Percentiles rank a stretch among this genome's conserved stretches.
These are phyloP conservation scores for Circaetus cinerascens DNA, from an alignment of 2,113 vertebrate species.

Conservation along the genomic window DNA sequence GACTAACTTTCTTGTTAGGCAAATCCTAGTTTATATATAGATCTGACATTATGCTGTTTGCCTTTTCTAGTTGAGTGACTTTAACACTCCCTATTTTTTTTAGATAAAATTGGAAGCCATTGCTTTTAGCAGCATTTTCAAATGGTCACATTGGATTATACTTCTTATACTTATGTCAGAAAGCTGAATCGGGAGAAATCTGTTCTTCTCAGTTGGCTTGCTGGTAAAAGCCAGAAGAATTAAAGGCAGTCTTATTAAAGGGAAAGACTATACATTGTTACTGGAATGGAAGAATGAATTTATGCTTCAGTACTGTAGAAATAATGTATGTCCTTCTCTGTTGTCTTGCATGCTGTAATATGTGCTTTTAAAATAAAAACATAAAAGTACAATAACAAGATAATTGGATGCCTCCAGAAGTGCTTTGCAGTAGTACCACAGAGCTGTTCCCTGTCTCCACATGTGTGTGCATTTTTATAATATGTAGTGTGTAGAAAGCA, in stretches of 20 bases:
- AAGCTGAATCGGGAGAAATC: neutral
- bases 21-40: neutral
- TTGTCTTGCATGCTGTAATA: neutral
- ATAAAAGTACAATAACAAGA: neutral
- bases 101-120: neutral
- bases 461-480: neutral
- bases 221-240: neutral
- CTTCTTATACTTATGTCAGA: neutral
- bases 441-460: neutral
- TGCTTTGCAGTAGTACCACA: neutral
- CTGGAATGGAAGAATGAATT: neutral
- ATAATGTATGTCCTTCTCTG: neutral
- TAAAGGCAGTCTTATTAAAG: neutral
- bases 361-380: neutral
- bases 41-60: neutral
- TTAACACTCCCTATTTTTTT: neutral
- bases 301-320: neutral
- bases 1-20: neutral
- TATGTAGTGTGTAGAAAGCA: neutral
- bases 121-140: constrained; percentile 5
- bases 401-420: neutral
- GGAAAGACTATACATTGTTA: neutral
- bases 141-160: neutral
- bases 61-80: neutral
- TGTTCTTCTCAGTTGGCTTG: neutral